phyloP scores from a whole-genome alignment of 1,140 invertebrate genomes.

The Apis mellifera region DNA sequence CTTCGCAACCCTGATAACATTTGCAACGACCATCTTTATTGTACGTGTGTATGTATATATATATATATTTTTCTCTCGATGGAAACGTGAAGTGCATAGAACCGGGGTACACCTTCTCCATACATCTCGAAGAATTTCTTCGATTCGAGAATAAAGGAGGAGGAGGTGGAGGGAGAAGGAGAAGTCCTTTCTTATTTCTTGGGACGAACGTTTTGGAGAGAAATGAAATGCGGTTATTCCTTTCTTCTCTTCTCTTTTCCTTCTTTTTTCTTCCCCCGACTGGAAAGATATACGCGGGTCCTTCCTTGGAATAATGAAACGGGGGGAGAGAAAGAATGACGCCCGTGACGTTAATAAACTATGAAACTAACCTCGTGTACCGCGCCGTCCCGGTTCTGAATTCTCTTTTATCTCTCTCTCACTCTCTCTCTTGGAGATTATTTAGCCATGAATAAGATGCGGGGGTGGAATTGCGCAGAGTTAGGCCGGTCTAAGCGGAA shows the following conservation, averaged over 20 bases:
- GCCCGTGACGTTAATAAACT: not conserved
- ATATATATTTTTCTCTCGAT: constrained; percentile 55
- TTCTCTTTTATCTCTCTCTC: too few species aligned
- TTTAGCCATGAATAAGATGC: not conserved
- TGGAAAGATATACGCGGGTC: not conserved
- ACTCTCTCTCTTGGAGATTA: not conserved
- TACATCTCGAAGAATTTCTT: not conserved
- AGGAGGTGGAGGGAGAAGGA: not conserved
- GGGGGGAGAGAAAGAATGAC: too few species aligned
- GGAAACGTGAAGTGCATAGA: constrained; percentile 61
- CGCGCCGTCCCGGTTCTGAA: not conserved
- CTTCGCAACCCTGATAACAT: constrained; percentile 48
- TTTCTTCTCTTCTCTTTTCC: too few species aligned
- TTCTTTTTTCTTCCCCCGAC: too few species aligned
- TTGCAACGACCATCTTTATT: constrained; percentile 29
- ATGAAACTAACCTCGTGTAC: not conserved
- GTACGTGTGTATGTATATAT: constrained; percentile 37
- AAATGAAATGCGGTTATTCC: not conserved
- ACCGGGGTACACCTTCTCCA: too few species aligned
- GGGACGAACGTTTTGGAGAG: not conserved
- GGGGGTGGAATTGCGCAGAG: not conserved
- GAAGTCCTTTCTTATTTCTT: not conserved
- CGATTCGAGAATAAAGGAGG: constrained; percentile 1
- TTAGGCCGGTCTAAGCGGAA: not conserved
- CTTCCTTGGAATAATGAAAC: not conserved